Evolutionary conservation across 64 coral and sea anemone species (phyloP).

Genomic region (Actinia tenebrosa): DNA sequence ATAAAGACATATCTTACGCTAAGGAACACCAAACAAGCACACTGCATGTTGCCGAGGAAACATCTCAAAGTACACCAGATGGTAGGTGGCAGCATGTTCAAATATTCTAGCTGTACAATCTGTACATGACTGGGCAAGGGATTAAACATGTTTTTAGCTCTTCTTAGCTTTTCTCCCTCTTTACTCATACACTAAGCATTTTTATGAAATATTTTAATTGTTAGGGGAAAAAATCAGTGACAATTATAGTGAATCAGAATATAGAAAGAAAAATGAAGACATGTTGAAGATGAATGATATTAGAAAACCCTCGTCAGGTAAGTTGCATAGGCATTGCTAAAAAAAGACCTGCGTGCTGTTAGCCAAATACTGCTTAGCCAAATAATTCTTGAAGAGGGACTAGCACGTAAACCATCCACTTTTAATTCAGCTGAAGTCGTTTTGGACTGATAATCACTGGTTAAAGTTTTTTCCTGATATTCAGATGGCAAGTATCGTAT

Average conservation of each 20-base stretch:
- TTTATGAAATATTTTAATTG: not conserved
- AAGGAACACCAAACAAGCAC: not conserved
- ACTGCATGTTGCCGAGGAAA: not conserved
- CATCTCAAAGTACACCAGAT: not conserved
- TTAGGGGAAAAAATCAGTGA: not conserved
- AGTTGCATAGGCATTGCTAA: not conserved
- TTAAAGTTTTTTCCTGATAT: too few species aligned
- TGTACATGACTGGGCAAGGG: not conserved
- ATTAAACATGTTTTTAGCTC: too few species aligned
- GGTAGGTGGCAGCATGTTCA: not conserved
- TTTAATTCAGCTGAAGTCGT: too few species aligned
- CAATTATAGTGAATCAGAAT: not conserved
- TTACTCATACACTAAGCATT: too few species aligned
- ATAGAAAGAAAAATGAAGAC: not conserved
- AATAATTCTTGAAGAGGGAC: too few species aligned
- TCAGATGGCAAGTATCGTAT: too few species aligned
- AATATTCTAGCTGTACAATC: not conserved
- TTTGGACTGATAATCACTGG: too few species aligned
- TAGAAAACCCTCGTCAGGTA: not conserved
- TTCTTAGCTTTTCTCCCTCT: too few species aligned
- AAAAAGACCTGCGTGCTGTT: too few species aligned
- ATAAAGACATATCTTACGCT: not conserved
- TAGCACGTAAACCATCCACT: too few species aligned
- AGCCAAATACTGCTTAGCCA: too few species aligned
- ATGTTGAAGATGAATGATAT: not conserved